Base-by-base conservation (phyloP, 2,888 invertebrate species). In the Thalpophila matura region DNA sequence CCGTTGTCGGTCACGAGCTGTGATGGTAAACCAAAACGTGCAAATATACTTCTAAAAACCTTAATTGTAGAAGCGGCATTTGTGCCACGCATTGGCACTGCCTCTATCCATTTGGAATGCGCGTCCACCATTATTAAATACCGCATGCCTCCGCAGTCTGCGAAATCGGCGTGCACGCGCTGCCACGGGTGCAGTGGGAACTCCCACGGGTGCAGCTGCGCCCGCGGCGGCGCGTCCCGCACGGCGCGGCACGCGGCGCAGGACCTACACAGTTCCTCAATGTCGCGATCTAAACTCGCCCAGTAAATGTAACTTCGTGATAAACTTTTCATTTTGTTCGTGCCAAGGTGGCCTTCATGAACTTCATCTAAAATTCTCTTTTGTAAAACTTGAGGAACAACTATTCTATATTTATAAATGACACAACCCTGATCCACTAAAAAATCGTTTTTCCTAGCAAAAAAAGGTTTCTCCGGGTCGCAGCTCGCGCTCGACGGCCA, bases 321-420 rank as follows among this genome's bases (percentile, higher is more conserved):
- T 7, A 54, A 18, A 20, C 1, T 57, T 49, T 49, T 55, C 55
- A 61, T 61, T 47, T 55, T 55, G n/a, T 40, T 54, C 1, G 43
- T 42, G 0, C 61, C 61, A 9, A 49, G n/a, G 16, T 61, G 60
- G 0, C 60, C 60, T 2, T 27, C 40, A 27, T 61, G 49, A 0
- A 55, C 5, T n/a, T 61, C 61, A 0, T 49, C 6, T n/a, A 42
- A 33, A 2, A 55, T 33, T 9, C 47, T 12, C 1, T 40, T 40
- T 31, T 26, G 40, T 3, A 60, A 10, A 2, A 1, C n/a, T 2
- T 20, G 1, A 4, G 61, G 55, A 0, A 49, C 4, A 9, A 61
- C 49, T 4, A 61, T 31, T 10, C 49, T 46, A 24, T 61, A 47
- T 33, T 47, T 47, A 14, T 42, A 61, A 4, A 61, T 22, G 0